Conservation (phyloP, 2,797 vertebrate genomes). For the Channallabes apus region DNA sequence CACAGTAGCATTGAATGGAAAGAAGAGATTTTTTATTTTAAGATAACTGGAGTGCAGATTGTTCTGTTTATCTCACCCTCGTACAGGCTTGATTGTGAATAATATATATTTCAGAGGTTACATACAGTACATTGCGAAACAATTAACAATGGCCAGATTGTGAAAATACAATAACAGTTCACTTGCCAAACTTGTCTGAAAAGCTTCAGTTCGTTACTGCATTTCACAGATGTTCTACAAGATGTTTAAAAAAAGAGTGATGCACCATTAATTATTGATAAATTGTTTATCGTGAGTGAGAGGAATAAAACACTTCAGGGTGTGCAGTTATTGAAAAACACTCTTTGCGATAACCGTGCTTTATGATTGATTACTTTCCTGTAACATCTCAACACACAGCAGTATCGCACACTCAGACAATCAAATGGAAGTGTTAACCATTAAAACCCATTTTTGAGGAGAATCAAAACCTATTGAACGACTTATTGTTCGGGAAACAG, state of each 20-base stretch:
- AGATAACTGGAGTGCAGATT: no score
- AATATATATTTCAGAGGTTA: no score
- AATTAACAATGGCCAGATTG: no score
- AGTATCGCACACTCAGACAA: neutral
- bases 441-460: neutral
- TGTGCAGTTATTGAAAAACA: neutral
- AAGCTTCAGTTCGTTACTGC: no score
- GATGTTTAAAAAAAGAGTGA: neutral
- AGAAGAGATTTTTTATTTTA: no score
- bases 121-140: no score
- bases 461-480: slow-evolving; percentile 15
- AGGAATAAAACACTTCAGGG: neutral
- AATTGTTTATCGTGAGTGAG: no score
- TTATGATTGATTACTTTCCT: neutral
- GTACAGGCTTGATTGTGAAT: no score
- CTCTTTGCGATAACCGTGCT: neutral
- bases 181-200: no score
- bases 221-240: neutral
- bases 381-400: neutral
- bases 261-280: neutral
- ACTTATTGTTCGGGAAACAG: slow-evolving; percentile 27
- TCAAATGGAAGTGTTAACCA: neutral
- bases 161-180: no score
- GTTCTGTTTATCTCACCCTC: no score
- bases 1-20: no score